Evolutionary conservation across 2,888 invertebrate genomes (phyloP), one percentile per base, ranked within the genome.

Genomic region (Habroteleia sp.): DNA sequence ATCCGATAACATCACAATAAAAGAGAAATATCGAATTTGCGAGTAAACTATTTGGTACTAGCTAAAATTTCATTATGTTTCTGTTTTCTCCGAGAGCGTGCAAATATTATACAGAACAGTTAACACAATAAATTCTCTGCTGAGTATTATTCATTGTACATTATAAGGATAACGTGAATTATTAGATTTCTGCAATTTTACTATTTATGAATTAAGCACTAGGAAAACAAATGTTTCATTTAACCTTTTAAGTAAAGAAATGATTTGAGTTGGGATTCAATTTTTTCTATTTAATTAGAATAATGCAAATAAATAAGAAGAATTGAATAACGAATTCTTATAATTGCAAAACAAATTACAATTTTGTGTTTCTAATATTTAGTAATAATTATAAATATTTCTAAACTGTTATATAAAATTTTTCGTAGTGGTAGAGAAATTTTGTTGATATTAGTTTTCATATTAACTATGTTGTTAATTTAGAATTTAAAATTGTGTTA

Each of bases 61-160:
- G 42, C 13, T n/a, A 23, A 50, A 60, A 69, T 60, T 69, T 4
- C 44, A 50, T 60, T 46, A 56, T 54, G 4, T 56, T 20, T 35
- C 37, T 62, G 46, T 13, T 65, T 44, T 48, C 41, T 42, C 11
- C 14, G 10, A n/a, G 3, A 8, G 1, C 25, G 17, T 14, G 29
- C 58, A 33, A 41, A 33, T 58, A 33, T 56, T 48, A 52, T 27
- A 42, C 31, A 39, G 37, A 48, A 48, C 37, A 62, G 48, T 48
- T 35, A 27, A 16, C 37, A 6, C 31, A 25, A 31, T 42, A 41
- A 41, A 63, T 20, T n/a, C 41, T 10, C 35, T 35, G 39, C 14
- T 11, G 25, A 37, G 20, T 39, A 46, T 25, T 46, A 31, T 46
- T 46, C 65, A 25, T 20, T 37, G 33, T 31, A 29, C 66, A 37